These are phyloP conservation scores for Melanogrammus aeglefinus DNA, from an alignment of 2,797 vertebrate genomes.

Conservation along the genomic window DNA sequence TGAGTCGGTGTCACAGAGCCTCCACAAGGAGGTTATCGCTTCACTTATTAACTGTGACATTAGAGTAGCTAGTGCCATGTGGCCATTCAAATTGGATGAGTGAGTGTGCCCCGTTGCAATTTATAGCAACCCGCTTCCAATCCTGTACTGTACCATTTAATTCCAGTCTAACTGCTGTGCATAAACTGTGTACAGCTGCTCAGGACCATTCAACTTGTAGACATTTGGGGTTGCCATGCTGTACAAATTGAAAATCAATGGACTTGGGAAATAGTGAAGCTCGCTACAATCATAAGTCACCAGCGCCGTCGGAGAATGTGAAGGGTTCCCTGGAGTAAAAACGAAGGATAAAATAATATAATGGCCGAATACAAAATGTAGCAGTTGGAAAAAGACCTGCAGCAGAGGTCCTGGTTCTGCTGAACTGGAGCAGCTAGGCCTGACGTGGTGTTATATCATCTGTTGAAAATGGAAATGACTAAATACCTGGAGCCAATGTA, in stretches of 20 bases:
- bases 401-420: not conserved
- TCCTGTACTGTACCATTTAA: constrained; percentile 10
- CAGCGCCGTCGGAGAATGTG: constrained; percentile 7
- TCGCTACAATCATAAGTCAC: constrained; percentile 10
- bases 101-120: not conserved
- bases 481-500: not conserved
- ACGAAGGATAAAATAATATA: not conserved
- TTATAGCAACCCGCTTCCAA: constrained; percentile 4
- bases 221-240: not conserved
- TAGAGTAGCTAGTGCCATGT: constrained; percentile 7
- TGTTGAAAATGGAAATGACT: not conserved
- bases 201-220: constrained; percentile 14
- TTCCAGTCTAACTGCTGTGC: constrained; percentile 21
- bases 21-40: constrained; percentile 14
- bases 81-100: not conserved
- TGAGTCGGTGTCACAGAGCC: not conserved
- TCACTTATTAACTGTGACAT: constrained; percentile 9
- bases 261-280: constrained; percentile 1
- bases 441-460: not conserved
- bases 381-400: not conserved
- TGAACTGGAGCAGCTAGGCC: not conserved
- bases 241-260: constrained; percentile 17
- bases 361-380: not conserved
- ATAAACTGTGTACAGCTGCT: constrained; percentile 8
- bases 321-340: not conserved